phyloP scores from a whole-genome alignment of 2,113 vertebrate species.

The Danio rerio region GRCz12tu NC_133176.1:54750001-54750500 shows the following conservation, averaged over 20 bases:
- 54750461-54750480: too few species aligned
- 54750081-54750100: constrained; percentile 80
- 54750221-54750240: not conserved
- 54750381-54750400: too few species aligned
- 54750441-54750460: too few species aligned
- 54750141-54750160: constrained; percentile 71
- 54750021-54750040: constrained; percentile 51
- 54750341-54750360: too few species aligned
- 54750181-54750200: constrained; percentile 76
- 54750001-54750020: constrained; percentile 69
- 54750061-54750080: constrained; percentile 63
- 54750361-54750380: too few species aligned
- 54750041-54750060: not conserved
- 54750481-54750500: too few species aligned
- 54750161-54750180: constrained; percentile 79
- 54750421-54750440: too few species aligned
- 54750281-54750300: too few species aligned
- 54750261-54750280: too few species aligned
- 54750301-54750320: too few species aligned
- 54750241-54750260: not conserved
- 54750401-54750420: too few species aligned
- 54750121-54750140: constrained; percentile 46
- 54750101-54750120: constrained; percentile 65
- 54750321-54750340: too few species aligned
- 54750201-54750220: not conserved